Evolutionary conservation across 2,888 invertebrate species (phyloP), one percentile per base, ranked within the genome.

Genomic region (Crematogaster levior): DNA sequence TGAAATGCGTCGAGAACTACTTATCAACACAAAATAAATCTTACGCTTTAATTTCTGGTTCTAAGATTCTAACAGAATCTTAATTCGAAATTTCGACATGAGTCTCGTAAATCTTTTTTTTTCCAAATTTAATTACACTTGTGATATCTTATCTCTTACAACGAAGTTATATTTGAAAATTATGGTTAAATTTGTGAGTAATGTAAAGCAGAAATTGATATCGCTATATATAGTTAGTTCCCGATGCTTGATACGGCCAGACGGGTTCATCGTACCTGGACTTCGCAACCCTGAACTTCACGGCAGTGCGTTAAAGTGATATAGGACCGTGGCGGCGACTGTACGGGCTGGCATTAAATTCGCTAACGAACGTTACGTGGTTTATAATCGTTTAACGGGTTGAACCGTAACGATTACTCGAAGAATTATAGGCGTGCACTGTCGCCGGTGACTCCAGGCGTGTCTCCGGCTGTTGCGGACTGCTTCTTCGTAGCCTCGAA

Each of bases 361-460:
- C 91, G 85, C 93, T 92, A 93, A 92, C 93, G 92, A 93, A 93
- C 92, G 91, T 81, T 87, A 86, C 56, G 85, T 68, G 84, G 87
- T 86, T 89, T 87, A 86, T 89, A 89, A 89, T 87, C 87, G 87
- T 77, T 85, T 84, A 88, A 86, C 83, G 83, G 87, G 56, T 83
- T 58, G 84, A 87, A 89, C 85, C 84, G 86, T 87, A 88, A 88
- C 86, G 87, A 89, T 88, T 88, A 83, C 73, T 46, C 65, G 73
- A 83, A 84, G 86, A 89, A 80, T 85, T 89, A 89, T 87, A 66
- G 82, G 56, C 73, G 79, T 70, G 68, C 72, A 80, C 81, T 81
- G 85, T 86, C 84, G 79, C 72, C 68, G 80, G 53, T 65, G 53
- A 84, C 73, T 84, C 68, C 53, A 34, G 46, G 37, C 79, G 72